Evolutionary conservation across 2,113 vertebrate genomes (phyloP), one percentile per base, ranked within the genome.

Genomic region (Semnornis frantzii): DNA sequence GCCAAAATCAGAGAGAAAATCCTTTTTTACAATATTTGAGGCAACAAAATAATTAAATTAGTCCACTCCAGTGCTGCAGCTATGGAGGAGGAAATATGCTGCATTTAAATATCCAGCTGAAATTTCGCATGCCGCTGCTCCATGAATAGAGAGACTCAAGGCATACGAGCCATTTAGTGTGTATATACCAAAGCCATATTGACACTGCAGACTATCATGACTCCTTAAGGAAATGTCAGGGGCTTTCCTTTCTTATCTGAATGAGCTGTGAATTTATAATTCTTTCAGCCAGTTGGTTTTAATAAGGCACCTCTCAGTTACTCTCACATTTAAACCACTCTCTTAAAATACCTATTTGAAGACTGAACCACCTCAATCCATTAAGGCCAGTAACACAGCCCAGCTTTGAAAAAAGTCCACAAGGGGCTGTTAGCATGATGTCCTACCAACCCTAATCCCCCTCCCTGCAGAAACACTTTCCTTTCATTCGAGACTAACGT

Each of bases 171-270:
- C 59, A 83, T 84, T 79, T 70, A 72, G 84, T 69, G 39, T 77
- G 42, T 63, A 17, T 59, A 63, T 30, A 30, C 57, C 62, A 72
- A 92, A 91, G 77, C 91, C 66, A 68, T 88, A 82, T 76, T 95
- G 93, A 90, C 90, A 95, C 59, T 94, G 87, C 74, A 90, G 87
- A 96, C 92, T 95, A 89, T 88, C 83, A 94, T 33, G 42, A 85
- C 77, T 89, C 73, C 84, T 95, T 92, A 94, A 86, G 86, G 93
- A 96, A 84, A 90, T 96, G 77, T 85, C 92, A 89, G 62, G 81
- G 92, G 89, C 73, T 95, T 93, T 93, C 82, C 73, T 92, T 90
- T 92, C 86, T 95, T 95, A 77, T 84, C 80, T 86, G 74, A 90
- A 59, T 19, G 54, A 95, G 93, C 66, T 94, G 89, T 87, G 90